Evolutionary conservation across 2,888 invertebrate genomes (phyloP).

Genomic region (Napeogenes inachia): DNA sequence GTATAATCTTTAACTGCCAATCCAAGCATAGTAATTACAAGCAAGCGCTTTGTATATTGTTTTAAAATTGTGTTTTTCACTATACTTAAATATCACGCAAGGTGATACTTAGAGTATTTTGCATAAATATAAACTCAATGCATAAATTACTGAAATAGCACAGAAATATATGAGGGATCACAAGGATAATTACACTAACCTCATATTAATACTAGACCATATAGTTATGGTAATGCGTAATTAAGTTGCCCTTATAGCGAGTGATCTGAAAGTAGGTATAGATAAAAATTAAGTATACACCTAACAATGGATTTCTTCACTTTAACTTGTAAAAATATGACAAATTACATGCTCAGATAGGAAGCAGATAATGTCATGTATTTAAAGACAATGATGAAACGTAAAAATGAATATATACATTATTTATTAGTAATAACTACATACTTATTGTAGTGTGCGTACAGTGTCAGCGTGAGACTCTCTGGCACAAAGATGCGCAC

Average conservation of each 20-base stretch:
- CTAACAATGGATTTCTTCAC: no score
- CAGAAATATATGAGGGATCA: conserved; percentile 26
- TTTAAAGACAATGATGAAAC: background rate
- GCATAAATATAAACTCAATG: conserved; percentile 25
- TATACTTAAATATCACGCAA: conserved; percentile 20
- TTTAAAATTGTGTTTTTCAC: conserved; percentile 21
- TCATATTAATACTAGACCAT: background rate
- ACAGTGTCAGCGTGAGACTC: conserved; percentile 5
- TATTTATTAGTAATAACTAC: no score
- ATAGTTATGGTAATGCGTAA: background rate
- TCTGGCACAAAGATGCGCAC: conserved; percentile 30
- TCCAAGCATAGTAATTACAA: conserved; percentile 16
- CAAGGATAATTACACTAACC: conserved; percentile 23
- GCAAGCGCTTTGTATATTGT: conserved; percentile 20
- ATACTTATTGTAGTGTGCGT: background rate
- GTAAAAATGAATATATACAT: no score
- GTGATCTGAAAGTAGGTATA: background rate
- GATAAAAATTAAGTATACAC: no score
- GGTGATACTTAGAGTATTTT: conserved; percentile 27
- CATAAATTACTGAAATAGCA: conserved; percentile 22
- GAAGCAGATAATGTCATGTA: background rate
- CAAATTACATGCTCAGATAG: no score
- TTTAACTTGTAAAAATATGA: no score
- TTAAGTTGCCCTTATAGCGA: background rate
- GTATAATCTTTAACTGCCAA: background rate